Conservation (phyloP, 64 coral and sea anemone genomes). For the Pocillopora verrucosa region DNA sequence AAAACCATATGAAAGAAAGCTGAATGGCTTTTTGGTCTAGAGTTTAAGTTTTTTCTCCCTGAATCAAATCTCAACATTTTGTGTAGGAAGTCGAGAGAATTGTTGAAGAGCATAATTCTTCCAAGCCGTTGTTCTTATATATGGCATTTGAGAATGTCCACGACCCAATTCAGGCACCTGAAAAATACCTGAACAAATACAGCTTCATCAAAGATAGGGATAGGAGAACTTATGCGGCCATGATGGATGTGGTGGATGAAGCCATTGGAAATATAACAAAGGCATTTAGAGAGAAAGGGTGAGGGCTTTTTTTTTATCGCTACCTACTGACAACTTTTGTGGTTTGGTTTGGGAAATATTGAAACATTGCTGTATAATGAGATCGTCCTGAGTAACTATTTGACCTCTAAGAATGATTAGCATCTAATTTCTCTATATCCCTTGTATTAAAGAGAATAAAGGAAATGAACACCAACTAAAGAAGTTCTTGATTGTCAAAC, state of each 20-base stretch:
- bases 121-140: conserved; percentile 48
- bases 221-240: conserved; percentile 13
- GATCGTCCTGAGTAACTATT: too few species aligned
- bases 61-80: neutral
- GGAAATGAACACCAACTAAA: too few species aligned
- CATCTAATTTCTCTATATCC: too few species aligned
- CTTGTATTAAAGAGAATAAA: too few species aligned
- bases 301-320: neutral
- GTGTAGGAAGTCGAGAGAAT: conserved; percentile 31
- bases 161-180: conserved; percentile 30
- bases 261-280: conserved; percentile 42
- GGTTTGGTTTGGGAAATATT: too few species aligned
- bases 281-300: conserved; percentile 42
- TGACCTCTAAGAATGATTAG: too few species aligned
- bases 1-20: too few species aligned
- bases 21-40: too few species aligned
- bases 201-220: conserved; percentile 9
- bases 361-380: too few species aligned
- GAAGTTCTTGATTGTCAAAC: too few species aligned
- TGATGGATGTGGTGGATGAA: conserved; percentile 42
- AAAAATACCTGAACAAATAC: conserved; percentile 29
- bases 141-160: conserved; percentile 55
- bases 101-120: conserved; percentile 13
- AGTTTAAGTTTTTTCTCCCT: neutral
- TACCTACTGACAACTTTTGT: too few species aligned